Evolutionary conservation across 2,113 vertebrate genomes (phyloP).

Genomic region (Oceanites oceanicus): DNA sequence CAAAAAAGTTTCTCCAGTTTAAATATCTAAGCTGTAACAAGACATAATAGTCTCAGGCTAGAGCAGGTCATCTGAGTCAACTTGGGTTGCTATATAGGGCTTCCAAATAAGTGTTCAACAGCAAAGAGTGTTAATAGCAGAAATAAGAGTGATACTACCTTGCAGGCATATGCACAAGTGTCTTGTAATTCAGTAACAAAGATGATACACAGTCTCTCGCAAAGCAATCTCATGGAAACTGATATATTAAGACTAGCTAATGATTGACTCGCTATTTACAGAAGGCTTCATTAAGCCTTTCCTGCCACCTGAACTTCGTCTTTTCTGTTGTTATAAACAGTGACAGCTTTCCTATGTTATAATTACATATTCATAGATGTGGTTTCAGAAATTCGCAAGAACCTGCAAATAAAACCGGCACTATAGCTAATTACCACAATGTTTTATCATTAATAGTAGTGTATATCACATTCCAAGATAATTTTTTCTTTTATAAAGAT

Average conservation of each 20-base stretch:
- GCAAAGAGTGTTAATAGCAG: not conserved
- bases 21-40: not conserved
- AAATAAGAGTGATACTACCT: not conserved
- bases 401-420: not conserved
- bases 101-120: not conserved
- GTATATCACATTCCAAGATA: not conserved
- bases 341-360: not conserved
- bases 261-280: slow-evolving; percentile 35
- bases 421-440: not conserved
- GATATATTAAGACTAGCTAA: not conserved
- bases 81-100: not conserved
- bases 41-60: not conserved
- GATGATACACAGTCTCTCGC: not conserved
- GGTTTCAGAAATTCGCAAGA: not conserved
- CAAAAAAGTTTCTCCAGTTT: not conserved
- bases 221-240: not conserved
- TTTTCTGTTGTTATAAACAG: not conserved
- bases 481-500: not conserved
- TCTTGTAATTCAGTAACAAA: not conserved
- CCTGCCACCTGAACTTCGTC: not conserved
- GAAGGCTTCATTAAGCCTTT: not conserved
- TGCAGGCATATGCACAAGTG: not conserved
- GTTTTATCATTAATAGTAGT: not conserved
- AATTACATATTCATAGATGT: not conserved
- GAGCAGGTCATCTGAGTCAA: not conserved